Evolutionary conservation across 2,113 vertebrate genomes (phyloP), one percentile per base, ranked within the genome.

Genomic region (Alethe diademata): DNA sequence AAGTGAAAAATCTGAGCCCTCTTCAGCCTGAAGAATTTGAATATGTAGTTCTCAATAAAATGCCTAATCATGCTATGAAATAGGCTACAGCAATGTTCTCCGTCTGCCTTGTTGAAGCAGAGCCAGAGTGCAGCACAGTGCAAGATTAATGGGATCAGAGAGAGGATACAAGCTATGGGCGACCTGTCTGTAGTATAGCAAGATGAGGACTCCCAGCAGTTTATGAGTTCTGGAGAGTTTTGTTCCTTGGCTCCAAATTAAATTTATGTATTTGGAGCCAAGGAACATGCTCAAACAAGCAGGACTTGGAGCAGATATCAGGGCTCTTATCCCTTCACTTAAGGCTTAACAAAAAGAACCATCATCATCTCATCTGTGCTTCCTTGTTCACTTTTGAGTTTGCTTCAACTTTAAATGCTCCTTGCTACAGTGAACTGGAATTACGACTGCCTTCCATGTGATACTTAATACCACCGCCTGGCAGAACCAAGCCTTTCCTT

Each of bases 331-430:
- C 14, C 57, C 14, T 90, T 74, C 47, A 45, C 28, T 78, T 47
- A 58, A 24, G 12, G 40, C 60, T 91, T 71, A 71, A 62, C 29
- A 36, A 45, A 86, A 70, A 90, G 65, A 54, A 9, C 12, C 14
- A 42, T 66, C 50, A 50, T 26, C 28, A n/a, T 71, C 57, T 78
- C 56, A 43, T 81, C 35, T 92, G 72, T 78, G 54, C 11, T 71
- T 87, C 33, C 65, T 90, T 53, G 8, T 86, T 76, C 19, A 48
- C 65, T 88, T 90, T 65, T 0, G 0, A 71, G 51, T 92, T 87
- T 69, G 47, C 69, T 93, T 88, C 28, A 35, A 69, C 76, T 92
- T 95, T 85, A 82, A 97, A 95, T 61, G 57, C 25, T 75, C 36
- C 54, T 75, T 75, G 66, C 80, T 70, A 28, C 74, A n/a, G 54